Evolutionary conservation across 1,140 invertebrate genomes (phyloP).

Genomic region (Macrotrachela quadricornifera): DNA sequence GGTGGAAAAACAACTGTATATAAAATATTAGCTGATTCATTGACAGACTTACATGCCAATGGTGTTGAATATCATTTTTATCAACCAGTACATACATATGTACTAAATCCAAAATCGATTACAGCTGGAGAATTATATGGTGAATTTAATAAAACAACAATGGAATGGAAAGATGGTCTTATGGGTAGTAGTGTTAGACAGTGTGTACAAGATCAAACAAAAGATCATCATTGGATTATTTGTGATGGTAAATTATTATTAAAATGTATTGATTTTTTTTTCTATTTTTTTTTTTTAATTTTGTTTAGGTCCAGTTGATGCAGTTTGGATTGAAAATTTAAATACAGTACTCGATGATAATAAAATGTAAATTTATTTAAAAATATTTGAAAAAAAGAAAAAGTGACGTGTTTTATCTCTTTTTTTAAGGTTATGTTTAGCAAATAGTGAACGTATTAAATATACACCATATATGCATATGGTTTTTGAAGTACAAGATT

Average conservation of each 20-base stretch:
- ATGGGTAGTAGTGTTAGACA: constrained; percentile 26
- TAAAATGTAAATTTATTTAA: constrained; percentile 41
- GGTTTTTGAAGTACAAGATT: constrained; percentile 32
- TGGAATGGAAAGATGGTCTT: constrained; percentile 32
- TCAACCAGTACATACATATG: constrained; percentile 24
- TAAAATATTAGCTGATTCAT: constrained; percentile 20
- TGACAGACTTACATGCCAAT: constrained; percentile 18
- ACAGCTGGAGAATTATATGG: constrained; percentile 32
- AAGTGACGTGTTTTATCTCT: too few relatives aligned
- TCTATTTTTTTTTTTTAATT: background rate
- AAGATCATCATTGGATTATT: constrained; percentile 8
- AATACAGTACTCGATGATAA: constrained; percentile 33
- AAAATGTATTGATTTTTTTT: background rate
- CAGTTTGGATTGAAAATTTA: constrained; percentile 34
- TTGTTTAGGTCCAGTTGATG: constrained; percentile 23
- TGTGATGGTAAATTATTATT: constrained; percentile 1
- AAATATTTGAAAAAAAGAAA: too few relatives aligned
- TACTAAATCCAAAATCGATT: constrained; percentile 31
- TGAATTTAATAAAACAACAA: constrained; percentile 26
- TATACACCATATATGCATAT: constrained; percentile 31
- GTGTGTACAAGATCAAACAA: constrained; percentile 16
- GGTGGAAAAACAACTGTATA: constrained; percentile 30
- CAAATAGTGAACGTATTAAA: constrained; percentile 32
- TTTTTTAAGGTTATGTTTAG: constrained; percentile 20
- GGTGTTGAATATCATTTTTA: constrained; percentile 21